Conservation (phyloP, 2,797 vertebrate genomes). For the Pseudotriccus pelzelni region DNA sequence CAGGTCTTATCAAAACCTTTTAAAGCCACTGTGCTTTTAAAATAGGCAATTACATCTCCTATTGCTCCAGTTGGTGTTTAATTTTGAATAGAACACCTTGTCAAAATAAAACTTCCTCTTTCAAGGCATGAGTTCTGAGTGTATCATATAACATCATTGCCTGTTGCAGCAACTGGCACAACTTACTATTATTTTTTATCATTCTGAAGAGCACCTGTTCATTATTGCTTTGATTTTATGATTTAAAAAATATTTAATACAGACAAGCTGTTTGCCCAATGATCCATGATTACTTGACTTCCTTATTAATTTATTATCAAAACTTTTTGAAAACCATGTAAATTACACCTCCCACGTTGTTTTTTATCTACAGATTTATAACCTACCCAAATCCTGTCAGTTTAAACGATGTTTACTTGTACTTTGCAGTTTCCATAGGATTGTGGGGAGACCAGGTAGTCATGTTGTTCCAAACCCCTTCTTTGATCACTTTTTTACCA, state of each 20-base stretch:
- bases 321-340: background rate
- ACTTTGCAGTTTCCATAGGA: background rate
- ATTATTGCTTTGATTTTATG: background rate
- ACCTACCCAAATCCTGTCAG: background rate
- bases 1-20: background rate
- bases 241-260: background rate
- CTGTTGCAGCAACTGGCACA: background rate
- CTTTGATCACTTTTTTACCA: background rate
- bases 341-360: background rate
- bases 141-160: background rate
- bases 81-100: background rate
- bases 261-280: background rate
- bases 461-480: background rate
- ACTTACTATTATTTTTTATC: background rate
- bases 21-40: background rate
- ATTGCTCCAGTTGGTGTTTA: background rate
- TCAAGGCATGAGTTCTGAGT: background rate
- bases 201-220: background rate
- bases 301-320: slow-evolving; percentile 33
- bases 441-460: background rate
- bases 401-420: background rate
- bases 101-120: background rate
- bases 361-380: background rate
- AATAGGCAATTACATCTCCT: background rate
- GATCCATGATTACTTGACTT: background rate